Base-by-base conservation (phyloP, 1,140 invertebrate species). In the Pseudomyrmex gracilis region DNA sequence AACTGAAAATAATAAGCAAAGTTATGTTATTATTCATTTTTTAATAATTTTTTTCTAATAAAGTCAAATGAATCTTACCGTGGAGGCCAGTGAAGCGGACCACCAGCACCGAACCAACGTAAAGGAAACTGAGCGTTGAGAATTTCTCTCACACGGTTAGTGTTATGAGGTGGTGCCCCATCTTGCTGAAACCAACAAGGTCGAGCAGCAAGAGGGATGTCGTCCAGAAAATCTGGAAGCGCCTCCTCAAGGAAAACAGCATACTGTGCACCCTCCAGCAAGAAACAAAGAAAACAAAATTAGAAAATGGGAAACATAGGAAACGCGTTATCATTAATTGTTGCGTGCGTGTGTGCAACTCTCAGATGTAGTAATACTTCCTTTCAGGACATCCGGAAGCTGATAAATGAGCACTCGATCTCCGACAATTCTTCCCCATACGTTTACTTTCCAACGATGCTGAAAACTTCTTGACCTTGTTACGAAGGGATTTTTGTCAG, bases 171-270 rank as follows among this genome's bases (percentile, higher is more conserved):
- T 60, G 20, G 57, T 60, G 57, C 20, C 0, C 57, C 9, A 60
- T 60, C 57, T 60, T 60, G 57, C 17, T 60, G 57, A 22, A 60
- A 60, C 20, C 57, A 60, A 60, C 20, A 20, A 60, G 20, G 57
- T 60, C 57, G 57, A 60, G 8, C 20, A 22, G 57, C 13, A 15
- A 57, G 55, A n/a, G n/a, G 55, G 7, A 57, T n/a, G 7, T 57
- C 55, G 55, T 57, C 17, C 55, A 57, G n/a, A 0, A 57, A 57
- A 57, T 57, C 17, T 7, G 55, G 15, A 15, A 57, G n/a, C 13
- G 5, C 7, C 7, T 57, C 55, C n/a, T 57, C 55, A n/a, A 57
- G 15, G n/a, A 57, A 57, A 57, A 20, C n/a, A 57, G 55, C 55
- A n/a, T 57, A 57, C 55, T 57, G 5, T n/a, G 13, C 55, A 57